These are phyloP conservation scores for Hippoglossus hippoglossus DNA, from an alignment of 2,797 vertebrate genomes.

Conservation along the genomic window DNA sequence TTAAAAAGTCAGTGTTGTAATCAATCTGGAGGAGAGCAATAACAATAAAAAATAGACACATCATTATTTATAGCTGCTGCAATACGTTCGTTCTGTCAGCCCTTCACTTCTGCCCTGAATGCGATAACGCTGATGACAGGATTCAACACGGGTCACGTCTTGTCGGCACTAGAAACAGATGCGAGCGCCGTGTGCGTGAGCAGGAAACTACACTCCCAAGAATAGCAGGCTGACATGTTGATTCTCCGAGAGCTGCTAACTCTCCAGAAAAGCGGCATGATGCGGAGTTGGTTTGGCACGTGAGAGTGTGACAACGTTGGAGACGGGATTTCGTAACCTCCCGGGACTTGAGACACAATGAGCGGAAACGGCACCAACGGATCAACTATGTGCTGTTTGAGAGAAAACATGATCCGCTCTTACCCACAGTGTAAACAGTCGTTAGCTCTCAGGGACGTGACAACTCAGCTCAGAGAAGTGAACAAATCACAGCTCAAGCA, in stretches of 20 bases:
- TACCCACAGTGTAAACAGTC: background rate
- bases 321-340: slow-evolving; percentile 34
- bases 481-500: background rate
- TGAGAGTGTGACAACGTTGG: slow-evolving; percentile 36
- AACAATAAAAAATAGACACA: background rate
- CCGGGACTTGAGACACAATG: slow-evolving; percentile 21
- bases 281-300: slow-evolving; percentile 56
- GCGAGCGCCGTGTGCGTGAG: slow-evolving; percentile 49
- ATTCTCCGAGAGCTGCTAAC: slow-evolving; percentile 44
- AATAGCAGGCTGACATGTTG: slow-evolving; percentile 62
- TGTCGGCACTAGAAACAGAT: slow-evolving; percentile 45
- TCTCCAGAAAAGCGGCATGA: slow-evolving; percentile 50
- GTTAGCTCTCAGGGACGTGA: background rate
- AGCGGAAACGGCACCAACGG: background rate
- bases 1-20: slow-evolving; percentile 9
- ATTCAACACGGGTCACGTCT: slow-evolving; percentile 23
- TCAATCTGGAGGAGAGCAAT: background rate
- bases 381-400: background rate
- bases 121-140: slow-evolving; percentile 19
- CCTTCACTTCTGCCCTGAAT: slow-evolving; percentile 7
- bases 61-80: slow-evolving; percentile 8
- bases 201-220: slow-evolving; percentile 53
- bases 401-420: background rate
- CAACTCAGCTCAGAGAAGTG: background rate
- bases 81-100: background rate